Evolutionary conservation across 53 echinoderm and acorn worm genomes (phyloP).

Genomic region (Luidia sarsii): DNA sequence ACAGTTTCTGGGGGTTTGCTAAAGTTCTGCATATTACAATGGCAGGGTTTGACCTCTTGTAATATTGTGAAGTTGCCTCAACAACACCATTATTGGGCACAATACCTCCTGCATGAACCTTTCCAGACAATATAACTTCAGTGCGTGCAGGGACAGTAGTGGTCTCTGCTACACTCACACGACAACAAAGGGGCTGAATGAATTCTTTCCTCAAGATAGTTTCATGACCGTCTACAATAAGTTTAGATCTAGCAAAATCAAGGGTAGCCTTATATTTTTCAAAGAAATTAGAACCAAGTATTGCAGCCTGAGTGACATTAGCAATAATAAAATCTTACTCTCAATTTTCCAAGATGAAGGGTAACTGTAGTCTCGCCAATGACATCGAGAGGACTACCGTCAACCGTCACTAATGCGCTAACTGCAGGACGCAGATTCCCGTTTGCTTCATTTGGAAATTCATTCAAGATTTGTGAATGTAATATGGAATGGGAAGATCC

Average conservation of each 20-base stretch:
- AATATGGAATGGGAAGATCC: not conserved
- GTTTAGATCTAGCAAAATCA: conserved; percentile 15
- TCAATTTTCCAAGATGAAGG: not conserved
- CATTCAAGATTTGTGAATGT: not conserved
- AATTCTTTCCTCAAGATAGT: not conserved
- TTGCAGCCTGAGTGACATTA: not conserved
- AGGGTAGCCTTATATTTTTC: not conserved
- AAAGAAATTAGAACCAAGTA: not conserved
- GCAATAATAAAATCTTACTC: not conserved
- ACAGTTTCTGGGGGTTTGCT: not conserved
- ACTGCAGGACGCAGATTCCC: not conserved
- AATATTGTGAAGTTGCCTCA: not conserved
- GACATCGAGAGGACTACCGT: conserved; percentile 1
- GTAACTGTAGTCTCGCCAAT: not conserved
- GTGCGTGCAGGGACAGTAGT: not conserved
- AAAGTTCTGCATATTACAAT: not conserved
- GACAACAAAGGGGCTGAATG: not conserved
- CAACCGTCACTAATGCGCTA: no score
- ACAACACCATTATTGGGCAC: not conserved
- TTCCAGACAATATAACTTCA: not conserved
- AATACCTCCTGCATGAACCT: conserved; percentile 2
- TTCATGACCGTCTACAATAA: not conserved
- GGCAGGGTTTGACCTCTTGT: not conserved
- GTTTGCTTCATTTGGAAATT: not conserved
- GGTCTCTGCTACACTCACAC: conserved; percentile 2